Conservation (phyloP, 1,140 invertebrate genomes). For the Apis dorsata region DNA sequence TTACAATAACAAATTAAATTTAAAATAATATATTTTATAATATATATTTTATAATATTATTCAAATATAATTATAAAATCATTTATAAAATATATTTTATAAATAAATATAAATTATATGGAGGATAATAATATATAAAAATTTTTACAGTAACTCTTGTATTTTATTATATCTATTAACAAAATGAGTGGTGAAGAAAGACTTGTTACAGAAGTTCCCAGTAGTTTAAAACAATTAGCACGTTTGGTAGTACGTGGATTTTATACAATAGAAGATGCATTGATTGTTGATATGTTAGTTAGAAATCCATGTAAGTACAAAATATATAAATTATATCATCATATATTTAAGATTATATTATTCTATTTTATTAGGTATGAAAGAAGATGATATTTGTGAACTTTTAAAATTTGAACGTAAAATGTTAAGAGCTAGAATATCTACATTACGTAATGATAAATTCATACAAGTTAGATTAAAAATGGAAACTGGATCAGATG, state of each 20-base stretch:
- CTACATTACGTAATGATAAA: conserved; percentile 94
- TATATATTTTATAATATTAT: background rate
- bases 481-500: conserved; percentile 97
- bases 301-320: conserved; percentile 90
- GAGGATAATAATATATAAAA: background rate
- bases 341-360: conserved; percentile 12
- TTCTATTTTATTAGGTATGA: conserved; percentile 85
- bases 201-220: conserved; percentile 91
- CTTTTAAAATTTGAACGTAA: conserved; percentile 96
- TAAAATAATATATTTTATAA: background rate
- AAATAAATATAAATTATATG: background rate
- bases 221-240: conserved; percentile 93
- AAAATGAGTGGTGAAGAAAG: conserved; percentile 77
- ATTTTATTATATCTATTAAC: conserved; percentile 15
- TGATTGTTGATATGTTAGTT: conserved; percentile 97
- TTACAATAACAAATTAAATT: background rate
- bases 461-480: conserved; percentile 95
- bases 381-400: conserved; percentile 97
- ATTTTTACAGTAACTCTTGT: conserved; percentile 8
- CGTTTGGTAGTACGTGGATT: conserved; percentile 95
- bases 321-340: background rate
- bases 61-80: background rate
- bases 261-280: conserved; percentile 94
- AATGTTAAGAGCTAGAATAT: conserved; percentile 93
- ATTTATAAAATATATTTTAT: background rate